Evolutionary conservation across 2,888 invertebrate species (phyloP).

Genomic region (Eupithecia subfuscata): DNA sequence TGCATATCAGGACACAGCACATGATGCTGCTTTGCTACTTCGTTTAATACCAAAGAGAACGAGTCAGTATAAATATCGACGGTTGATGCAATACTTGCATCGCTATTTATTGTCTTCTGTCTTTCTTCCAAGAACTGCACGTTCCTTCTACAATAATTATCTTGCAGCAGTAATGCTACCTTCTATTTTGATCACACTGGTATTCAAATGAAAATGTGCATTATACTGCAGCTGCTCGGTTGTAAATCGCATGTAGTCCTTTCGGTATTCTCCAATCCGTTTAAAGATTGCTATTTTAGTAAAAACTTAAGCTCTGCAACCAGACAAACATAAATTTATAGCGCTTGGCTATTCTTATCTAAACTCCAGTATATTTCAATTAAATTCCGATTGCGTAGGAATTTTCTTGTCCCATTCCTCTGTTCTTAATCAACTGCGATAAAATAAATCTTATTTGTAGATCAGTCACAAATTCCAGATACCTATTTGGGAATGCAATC

Average conservation of each 20-base stretch:
- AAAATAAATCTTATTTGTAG: slow-evolving; percentile 41
- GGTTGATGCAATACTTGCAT: neutral
- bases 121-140: neutral
- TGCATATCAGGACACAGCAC: slow-evolving; percentile 1
- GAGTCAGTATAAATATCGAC: neutral
- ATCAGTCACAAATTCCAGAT: slow-evolving; percentile 43
- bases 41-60: neutral
- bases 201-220: slow-evolving; percentile 17
- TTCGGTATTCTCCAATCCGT: slow-evolving; percentile 22
- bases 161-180: slow-evolving; percentile 7
- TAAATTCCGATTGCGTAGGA: slow-evolving; percentile 26
- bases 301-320: slow-evolving; percentile 2
- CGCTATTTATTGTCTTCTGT: neutral
- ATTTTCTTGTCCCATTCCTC: slow-evolving; percentile 21
- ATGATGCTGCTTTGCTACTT: neutral
- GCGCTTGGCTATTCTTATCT: slow-evolving; percentile 12
- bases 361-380: slow-evolving; percentile 27
- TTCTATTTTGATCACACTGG: slow-evolving; percentile 11
- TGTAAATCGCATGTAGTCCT: slow-evolving; percentile 23
- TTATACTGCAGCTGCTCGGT: slow-evolving; percentile 24
- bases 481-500: slow-evolving; percentile 46
- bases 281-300: slow-evolving; percentile 25
- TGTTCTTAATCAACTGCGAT: slow-evolving; percentile 43
- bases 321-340: slow-evolving; percentile 10
- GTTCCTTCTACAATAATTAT: neutral